Evolutionary conservation across 2,888 invertebrate species (phyloP).

Genomic region (Agrotis ipsilon): DNA sequence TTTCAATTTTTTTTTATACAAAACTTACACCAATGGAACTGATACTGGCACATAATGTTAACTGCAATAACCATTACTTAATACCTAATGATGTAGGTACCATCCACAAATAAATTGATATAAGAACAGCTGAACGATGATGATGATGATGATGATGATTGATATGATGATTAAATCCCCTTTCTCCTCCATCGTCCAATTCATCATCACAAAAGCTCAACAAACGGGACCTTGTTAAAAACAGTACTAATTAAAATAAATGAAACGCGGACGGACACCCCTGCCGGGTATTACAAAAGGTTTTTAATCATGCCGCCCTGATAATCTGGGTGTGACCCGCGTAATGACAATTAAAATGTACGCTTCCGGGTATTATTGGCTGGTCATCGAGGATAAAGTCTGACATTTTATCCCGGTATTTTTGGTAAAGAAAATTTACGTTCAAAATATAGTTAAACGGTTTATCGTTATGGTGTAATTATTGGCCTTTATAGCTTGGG

Average conservation of each 20-base stretch:
- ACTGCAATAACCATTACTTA: too few relatives aligned
- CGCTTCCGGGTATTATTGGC: conserved; percentile 58
- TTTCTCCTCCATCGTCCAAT: background rate
- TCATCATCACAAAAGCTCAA: conserved; percentile 5
- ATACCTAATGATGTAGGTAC: too few relatives aligned
- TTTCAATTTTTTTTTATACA: too few relatives aligned
- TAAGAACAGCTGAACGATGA: too few relatives aligned
- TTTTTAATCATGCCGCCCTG: conserved; percentile 67
- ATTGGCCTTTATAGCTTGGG: background rate
- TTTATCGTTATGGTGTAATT: conserved; percentile 11
- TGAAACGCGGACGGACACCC: conserved; percentile 36
- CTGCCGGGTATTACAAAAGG: conserved; percentile 59
- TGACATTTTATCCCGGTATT: conserved; percentile 8
- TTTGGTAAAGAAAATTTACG: conserved; percentile 3
- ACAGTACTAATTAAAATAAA: conserved; percentile 59
- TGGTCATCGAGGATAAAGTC: conserved; percentile 23
- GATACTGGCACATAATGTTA: too few relatives aligned
- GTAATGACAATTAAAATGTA: conserved; percentile 70
- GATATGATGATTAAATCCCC: background rate
- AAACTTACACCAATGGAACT: too few relatives aligned
- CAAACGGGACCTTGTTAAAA: conserved; percentile 33
- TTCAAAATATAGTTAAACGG: background rate
- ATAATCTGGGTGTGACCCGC: conserved; percentile 66
- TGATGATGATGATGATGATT: too few relatives aligned
- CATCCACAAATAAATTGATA: too few relatives aligned